Evolutionary conservation across 2,797 vertebrate species (phyloP).

Genomic region (Mastacembelus armatus): DNA sequence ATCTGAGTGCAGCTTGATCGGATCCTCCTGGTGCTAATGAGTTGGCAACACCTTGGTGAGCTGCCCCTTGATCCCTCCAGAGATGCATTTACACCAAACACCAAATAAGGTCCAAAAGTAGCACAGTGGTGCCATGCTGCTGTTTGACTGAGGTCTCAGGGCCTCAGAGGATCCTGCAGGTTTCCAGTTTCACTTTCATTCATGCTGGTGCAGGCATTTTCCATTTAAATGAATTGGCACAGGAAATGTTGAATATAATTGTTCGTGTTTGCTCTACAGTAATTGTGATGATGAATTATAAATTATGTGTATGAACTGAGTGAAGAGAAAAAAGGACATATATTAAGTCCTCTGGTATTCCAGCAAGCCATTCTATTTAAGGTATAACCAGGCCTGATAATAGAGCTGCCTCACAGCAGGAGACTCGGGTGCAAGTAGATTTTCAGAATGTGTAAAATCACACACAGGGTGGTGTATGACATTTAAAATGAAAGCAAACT

Average conservation of each 20-base stretch:
- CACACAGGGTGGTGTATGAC: conserved; percentile 40
- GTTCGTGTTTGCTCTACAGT: no score
- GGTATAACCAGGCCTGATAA: conserved; percentile 19
- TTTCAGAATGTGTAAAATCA: conserved; percentile 32
- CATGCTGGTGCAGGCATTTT: background rate
- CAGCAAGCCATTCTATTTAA: background rate
- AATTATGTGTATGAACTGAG: background rate
- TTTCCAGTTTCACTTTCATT: conserved; percentile 16
- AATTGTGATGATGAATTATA: no score
- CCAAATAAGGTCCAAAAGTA: conserved; percentile 27
- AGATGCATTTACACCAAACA: conserved; percentile 52
- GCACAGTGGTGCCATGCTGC: conserved; percentile 9
- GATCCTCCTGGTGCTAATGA: conserved; percentile 55
- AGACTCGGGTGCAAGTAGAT: conserved; percentile 4
- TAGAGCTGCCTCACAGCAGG: conserved; percentile 9
- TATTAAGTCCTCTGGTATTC: background rate
- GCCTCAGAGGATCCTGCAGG: background rate
- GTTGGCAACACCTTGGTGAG: conserved; percentile 45
- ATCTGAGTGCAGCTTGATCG: conserved; percentile 50
- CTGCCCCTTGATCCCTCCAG: conserved; percentile 49
- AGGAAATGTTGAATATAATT: background rate
- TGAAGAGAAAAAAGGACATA: conserved; percentile 12
- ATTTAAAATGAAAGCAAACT: conserved; percentile 65
- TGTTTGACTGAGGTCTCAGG: conserved; percentile 25
- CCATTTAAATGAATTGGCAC: background rate